A percentile compares a stretch with the other conserved stretches of the same genome.
Conservation (phyloP, 2,888 invertebrate species). For the Leucania comma region DNA sequence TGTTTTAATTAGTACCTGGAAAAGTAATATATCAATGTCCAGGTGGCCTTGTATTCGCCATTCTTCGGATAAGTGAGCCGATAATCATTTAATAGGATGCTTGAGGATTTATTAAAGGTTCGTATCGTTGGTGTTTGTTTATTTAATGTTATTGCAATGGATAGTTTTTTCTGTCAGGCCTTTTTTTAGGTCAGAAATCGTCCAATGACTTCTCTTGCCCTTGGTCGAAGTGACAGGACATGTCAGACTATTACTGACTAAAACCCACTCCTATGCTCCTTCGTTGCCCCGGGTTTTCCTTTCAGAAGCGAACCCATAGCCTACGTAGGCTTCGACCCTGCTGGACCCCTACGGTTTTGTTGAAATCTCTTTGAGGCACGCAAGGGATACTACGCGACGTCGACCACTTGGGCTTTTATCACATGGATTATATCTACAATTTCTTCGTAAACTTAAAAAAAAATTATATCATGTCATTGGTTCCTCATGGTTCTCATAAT, state of each 20-base stretch:
- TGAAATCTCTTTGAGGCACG: too few species aligned
- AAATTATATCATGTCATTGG: slow-evolving; percentile 2
- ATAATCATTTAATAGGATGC: slow-evolving; percentile 12
- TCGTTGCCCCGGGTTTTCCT: too few species aligned
- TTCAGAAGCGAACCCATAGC: too few species aligned
- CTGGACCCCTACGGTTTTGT: too few species aligned
- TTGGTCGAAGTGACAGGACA: too few species aligned
- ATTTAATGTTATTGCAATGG: background rate
- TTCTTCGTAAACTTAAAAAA: slow-evolving; percentile 12
- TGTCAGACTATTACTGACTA: too few species aligned
- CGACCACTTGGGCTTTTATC: too few species aligned
- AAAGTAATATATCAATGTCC: slow-evolving; percentile 43
- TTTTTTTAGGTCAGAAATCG: background rate
- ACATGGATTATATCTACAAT: too few species aligned
- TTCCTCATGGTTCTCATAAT: slow-evolving; percentile 7
- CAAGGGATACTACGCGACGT: too few species aligned
- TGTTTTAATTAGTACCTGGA: slow-evolving; percentile 57
- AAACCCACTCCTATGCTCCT: too few species aligned
- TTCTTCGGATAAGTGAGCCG: slow-evolving; percentile 12
- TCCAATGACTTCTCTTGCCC: too few species aligned
- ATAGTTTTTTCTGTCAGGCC: background rate
- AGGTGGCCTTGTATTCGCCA: slow-evolving; percentile 22
- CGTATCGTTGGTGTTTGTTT: slow-evolving; percentile 9
- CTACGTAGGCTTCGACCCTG: too few species aligned
- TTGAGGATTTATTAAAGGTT: slow-evolving; percentile 12